Base-by-base conservation (phyloP, 2,797 vertebrate genomes). In the Gastrophryne carolinensis region DNA sequence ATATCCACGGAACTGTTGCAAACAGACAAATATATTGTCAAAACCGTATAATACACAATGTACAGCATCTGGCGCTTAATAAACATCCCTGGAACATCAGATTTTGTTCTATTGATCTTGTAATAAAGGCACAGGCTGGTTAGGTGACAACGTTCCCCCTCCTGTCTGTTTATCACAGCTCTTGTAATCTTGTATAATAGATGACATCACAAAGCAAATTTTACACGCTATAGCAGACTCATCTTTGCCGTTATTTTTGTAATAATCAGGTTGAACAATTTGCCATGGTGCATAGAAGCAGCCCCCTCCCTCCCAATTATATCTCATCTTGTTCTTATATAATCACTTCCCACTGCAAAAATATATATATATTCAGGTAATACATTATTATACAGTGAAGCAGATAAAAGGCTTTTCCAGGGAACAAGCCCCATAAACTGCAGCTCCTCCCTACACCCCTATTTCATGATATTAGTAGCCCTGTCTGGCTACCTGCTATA, bases 121-220 rank as follows among this genome's bases (percentile, higher is more conserved):
- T 87, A 83, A 83, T 78, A 94, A 98, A 96, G 96, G 96, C 96
- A 97, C 95, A 92, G 90, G 90, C 92, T 88, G 95, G 95, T 94
- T 91, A 87, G 84, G 88, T 66, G 73, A 54, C 60, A 68, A 66
- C 24, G 61, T 58, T 52, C 60, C 12, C 44, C 47, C 57, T 64
- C 27, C 54, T 29, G 62, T 67, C 37, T 67, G 29, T 62, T 47
- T 77, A 58, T 58, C 47, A 54, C 35, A 75, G 54, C 68, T 34
- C 41, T 32, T 13, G 80, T 80, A 57, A 79, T 76, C 77, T 80
- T 66, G 0, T 47, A 79, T 75, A 81, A 80, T 82, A 37, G 72
- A 65, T 80, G 73, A 67, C 53, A 75, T 5, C 79, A 80, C 60
- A 80, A 21, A 34, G 19, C 35, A 67, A 66, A 19, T 13, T 54